Percentiles rank a stretch among this genome's conserved stretches.
Evolutionary conservation across 2,113 vertebrate species (phyloP).

Genomic region (Calidris pygmaea): DNA sequence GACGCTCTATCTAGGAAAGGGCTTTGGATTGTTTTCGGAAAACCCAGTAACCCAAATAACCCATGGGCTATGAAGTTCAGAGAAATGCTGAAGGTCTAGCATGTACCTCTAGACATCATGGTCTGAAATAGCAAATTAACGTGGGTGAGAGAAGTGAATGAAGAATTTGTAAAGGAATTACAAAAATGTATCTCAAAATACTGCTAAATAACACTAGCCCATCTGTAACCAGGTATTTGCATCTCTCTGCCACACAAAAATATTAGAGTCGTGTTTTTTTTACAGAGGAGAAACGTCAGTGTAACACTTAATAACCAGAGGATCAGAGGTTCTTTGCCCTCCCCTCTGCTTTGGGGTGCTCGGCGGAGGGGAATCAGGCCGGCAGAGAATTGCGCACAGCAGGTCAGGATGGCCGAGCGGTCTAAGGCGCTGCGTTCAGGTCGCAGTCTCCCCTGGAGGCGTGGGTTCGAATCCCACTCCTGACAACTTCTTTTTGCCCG

Average conservation of each 20-base stretch:
- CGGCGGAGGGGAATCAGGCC: fast-evolving
- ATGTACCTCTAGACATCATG: fast-evolving
- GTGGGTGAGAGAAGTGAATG: too few relatives aligned
- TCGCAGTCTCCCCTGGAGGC: constrained; percentile 76
- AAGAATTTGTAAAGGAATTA: not conserved
- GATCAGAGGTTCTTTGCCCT: not conserved
- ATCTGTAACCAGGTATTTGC: fast-evolving
- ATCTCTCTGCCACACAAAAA: not conserved
- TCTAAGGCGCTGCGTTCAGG: constrained; percentile 82
- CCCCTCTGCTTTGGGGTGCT: too few relatives aligned
- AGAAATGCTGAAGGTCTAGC: not conserved
- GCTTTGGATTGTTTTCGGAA: not conserved
- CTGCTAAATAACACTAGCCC: not conserved
- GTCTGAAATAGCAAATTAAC: not conserved
- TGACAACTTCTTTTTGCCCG: fast-evolving
- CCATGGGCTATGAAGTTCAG: not conserved
- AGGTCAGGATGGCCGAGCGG: constrained; percentile 76
- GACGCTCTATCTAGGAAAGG: not conserved
- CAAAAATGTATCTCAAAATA: not conserved
- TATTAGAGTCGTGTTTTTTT: not conserved
- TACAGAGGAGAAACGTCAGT: not conserved
- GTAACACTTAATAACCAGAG: fast-evolving
- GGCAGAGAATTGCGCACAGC: fast-evolving
- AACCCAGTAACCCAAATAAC: not conserved
- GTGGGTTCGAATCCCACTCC: constrained; percentile 74